phyloP scores from a whole-genome alignment of 2,797 vertebrate species.

The Microctenopoma stevenorrisi region DNA sequence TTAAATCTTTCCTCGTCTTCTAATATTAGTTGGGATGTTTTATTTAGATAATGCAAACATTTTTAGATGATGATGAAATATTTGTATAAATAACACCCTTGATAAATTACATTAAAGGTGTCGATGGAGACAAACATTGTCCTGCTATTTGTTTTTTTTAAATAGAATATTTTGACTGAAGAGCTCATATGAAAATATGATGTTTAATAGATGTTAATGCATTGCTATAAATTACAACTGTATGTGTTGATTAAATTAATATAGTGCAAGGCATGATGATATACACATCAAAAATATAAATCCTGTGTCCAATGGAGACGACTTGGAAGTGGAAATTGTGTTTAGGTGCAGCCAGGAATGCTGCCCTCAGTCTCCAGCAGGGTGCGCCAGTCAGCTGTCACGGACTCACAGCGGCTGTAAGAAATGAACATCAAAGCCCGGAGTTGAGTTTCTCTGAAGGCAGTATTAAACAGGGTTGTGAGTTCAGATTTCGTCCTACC shows the following conservation, averaged over 20 bases:
- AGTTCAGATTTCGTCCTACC: constrained; percentile 46
- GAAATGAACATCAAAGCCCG: background rate
- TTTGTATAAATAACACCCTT: constrained; percentile 24
- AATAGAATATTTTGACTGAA: background rate
- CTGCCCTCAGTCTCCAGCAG: constrained; percentile 39
- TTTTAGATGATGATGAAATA: constrained; percentile 2
- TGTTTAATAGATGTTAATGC: background rate
- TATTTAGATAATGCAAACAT: constrained; percentile 7
- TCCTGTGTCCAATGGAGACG: background rate
- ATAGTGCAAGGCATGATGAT: background rate
- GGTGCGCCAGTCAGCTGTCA: constrained; percentile 7
- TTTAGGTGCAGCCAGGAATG: background rate
- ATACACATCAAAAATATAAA: constrained; percentile 30
- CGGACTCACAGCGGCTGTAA: constrained; percentile 51
- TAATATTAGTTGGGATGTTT: constrained; percentile 21
- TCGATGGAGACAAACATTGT: constrained; percentile 10
- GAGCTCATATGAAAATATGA: background rate
- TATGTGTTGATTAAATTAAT: background rate
- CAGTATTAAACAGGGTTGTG: background rate
- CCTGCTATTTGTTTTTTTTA: background rate
- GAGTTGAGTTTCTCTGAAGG: background rate
- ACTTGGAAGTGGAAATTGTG: background rate
- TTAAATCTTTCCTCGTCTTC: constrained; percentile 11
- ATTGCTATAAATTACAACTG: constrained; percentile 1
- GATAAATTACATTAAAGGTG: constrained; percentile 47